phyloP scores from a whole-genome alignment of 2,888 invertebrate genomes.

The Smittia sp. region DNA sequence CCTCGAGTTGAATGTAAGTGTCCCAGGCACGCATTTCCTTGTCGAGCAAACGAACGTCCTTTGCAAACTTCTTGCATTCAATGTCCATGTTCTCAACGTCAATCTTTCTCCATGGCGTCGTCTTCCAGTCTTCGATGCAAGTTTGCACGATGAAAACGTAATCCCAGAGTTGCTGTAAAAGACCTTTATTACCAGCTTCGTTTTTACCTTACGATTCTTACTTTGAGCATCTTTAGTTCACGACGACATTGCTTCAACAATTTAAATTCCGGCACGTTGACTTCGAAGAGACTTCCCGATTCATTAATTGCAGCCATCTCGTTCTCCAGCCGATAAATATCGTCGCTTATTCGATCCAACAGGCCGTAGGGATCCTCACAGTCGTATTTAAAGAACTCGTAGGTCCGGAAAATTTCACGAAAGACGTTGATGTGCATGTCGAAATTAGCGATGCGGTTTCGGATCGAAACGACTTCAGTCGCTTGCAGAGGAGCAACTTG shows the following conservation, averaged over 20 bases:
- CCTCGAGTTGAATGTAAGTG: conserved; percentile 81
- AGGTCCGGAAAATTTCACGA: conserved; percentile 82
- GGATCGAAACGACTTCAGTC: conserved; percentile 85
- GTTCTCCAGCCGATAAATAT: conserved; percentile 75
- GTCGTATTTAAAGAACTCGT: conserved; percentile 71
- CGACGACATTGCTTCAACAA: conserved; percentile 86
- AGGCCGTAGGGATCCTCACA: conserved; percentile 72
- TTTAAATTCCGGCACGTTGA: conserved; percentile 92
- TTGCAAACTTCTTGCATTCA: conserved; percentile 96
- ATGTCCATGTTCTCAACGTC: conserved; percentile 99
- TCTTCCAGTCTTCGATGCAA: conserved; percentile 95
- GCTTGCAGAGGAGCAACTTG: conserved; percentile 94
- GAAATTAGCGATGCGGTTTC: conserved; percentile 81
- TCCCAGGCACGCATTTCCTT: conserved; percentile 97
- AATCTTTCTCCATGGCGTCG: conserved; percentile 93
- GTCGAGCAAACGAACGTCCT: conserved; percentile 85
- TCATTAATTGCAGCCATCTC: conserved; percentile 84
- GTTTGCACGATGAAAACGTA: conserved; percentile 86
- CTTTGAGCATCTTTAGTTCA: conserved; percentile 84
- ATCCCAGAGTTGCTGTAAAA: conserved; percentile 86
- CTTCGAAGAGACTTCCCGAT: conserved; percentile 91
- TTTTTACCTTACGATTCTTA: too few relatives aligned
- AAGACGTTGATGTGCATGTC: conserved; percentile 80
- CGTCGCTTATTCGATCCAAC: conserved; percentile 73
- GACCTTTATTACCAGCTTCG: too few relatives aligned